These are phyloP conservation scores for Aphidius ervi DNA, from an alignment of 1,140 invertebrate genomes.

Conservation along the genomic window DNA sequence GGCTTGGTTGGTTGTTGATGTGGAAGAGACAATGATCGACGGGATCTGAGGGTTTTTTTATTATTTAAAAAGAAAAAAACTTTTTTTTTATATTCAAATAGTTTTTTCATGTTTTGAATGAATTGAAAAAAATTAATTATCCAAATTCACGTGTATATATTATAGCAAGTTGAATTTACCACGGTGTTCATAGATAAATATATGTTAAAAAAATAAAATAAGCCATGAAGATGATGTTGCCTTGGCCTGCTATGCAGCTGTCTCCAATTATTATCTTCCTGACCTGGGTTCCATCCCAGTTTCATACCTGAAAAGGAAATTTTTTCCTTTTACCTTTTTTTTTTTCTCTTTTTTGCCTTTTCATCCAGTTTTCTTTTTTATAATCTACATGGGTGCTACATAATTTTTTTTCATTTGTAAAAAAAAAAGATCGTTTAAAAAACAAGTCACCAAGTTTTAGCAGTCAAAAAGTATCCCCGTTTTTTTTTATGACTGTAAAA, in stretches of 20 bases:
- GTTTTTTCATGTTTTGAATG: background rate
- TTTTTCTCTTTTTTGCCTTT: conserved; percentile 12
- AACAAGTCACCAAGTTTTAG: no score
- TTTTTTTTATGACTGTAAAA: no score
- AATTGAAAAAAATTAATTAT: conserved; percentile 37
- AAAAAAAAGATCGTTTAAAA: no score
- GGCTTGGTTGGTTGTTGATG: no score
- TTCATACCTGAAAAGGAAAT: background rate
- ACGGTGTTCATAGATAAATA: background rate
- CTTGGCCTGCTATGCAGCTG: conserved; percentile 31
- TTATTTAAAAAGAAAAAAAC: no score
- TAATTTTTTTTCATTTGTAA: no score
- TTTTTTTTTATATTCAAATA: background rate
- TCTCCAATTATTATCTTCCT: conserved; percentile 34
- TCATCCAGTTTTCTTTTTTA: conserved; percentile 7
- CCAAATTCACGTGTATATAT: conserved; percentile 25
- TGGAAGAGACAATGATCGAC: conserved; percentile 11
- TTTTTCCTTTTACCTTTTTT: conserved; percentile 13
- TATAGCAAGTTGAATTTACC: background rate
- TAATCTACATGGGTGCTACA: background rate
- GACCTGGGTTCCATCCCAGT: conserved; percentile 24
- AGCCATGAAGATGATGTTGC: conserved; percentile 8
- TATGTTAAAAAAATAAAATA: no score
- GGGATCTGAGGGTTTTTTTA: conserved; percentile 14
- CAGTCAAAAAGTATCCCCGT: no score